Base-by-base conservation (phyloP, 2,113 vertebrate species). In the Opisthocomus hoazin region DNA sequence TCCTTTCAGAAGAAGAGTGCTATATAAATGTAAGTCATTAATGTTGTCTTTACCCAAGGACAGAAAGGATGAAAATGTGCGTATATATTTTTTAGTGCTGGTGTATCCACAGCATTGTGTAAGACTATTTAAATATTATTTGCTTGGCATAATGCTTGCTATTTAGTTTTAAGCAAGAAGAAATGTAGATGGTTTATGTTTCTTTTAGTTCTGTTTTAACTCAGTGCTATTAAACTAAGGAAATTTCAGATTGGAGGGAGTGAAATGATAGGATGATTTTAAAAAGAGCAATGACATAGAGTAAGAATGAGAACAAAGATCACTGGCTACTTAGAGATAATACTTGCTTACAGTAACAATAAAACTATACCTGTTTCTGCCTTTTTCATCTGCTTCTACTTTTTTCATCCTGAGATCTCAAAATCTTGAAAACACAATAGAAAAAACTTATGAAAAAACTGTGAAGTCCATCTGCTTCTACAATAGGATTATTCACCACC, bases 401-500 rank as follows among this genome's bases (percentile, higher is more conserved):
- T 83, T 75, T 88, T 65, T 56, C 21, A 71, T 70, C 56, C 65
- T 64, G 80, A 76, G 14, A 91, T 78, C 34, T 36, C 24, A 56
- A 84, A 75, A 79, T 50, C 39, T 58, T 84, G 46, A 81, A 89
- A 81, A 22, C 9, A 4, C 51, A 37, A 60, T 22, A 87, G 53
- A 82, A 88, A 78, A 27, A 78, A 11, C 30, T 88, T 21, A 58
- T 64, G 26, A 63, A 90, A 93, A 84, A 15, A 66, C 64, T 64
- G 24, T 73, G 30, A 75, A 89, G 76, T 79, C 76, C 60, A 24
- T 61, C 45, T 64, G 22, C 26, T 79, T 75, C 80, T 87, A 71
- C 65, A 65, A 57, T 37, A 68, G 57, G 77, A 92, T 95, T 97
- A 92, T 96, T 97, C 95, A 96, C 66, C 46, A n/a, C 70, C 74